These are phyloP conservation scores for Tachina grossa DNA, from an alignment of 2,888 invertebrate genomes.

Conservation along the genomic window DNA sequence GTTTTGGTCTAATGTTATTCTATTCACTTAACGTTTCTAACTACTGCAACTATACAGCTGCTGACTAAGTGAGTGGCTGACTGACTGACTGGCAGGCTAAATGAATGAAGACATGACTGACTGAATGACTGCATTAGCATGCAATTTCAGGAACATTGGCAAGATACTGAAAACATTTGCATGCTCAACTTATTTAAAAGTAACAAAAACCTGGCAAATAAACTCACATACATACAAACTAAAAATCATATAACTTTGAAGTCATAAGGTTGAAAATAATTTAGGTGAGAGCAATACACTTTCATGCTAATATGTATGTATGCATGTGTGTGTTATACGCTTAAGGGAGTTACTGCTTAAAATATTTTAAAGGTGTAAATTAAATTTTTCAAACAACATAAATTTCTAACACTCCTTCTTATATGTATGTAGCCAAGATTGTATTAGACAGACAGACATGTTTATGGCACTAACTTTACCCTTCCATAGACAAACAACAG, in stretches of 20 bases:
- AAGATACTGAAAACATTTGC: conserved; percentile 14
- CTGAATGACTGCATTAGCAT: conserved; percentile 34
- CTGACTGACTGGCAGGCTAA: conserved; percentile 7
- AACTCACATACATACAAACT: neutral
- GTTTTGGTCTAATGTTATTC: conserved; percentile 35
- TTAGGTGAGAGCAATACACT: neutral
- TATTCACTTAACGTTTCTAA: conserved; percentile 32
- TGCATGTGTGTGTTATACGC: conserved; percentile 22
- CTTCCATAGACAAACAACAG: conserved; percentile 43
- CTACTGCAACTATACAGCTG: neutral
- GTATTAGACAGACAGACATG: conserved; percentile 9
- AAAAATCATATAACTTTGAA: neutral
- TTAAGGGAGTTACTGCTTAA: conserved; percentile 37
- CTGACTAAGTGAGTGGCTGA: neutral
- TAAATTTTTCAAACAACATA: conserved; percentile 61
- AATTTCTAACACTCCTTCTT: conserved; percentile 47
- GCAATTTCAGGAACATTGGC: neutral
- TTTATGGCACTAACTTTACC: conserved; percentile 50
- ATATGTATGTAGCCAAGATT: neutral
- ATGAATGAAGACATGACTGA: conserved; percentile 8
- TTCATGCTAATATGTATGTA: neutral
- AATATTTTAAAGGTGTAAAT: conserved; percentile 65
- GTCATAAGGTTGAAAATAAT: neutral
- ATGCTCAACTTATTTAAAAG: conserved; percentile 24
- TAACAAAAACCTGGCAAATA: neutral